Conservation (phyloP, 2,797 vertebrate genomes). For the Crossoptilon crossoptilon region DNA sequence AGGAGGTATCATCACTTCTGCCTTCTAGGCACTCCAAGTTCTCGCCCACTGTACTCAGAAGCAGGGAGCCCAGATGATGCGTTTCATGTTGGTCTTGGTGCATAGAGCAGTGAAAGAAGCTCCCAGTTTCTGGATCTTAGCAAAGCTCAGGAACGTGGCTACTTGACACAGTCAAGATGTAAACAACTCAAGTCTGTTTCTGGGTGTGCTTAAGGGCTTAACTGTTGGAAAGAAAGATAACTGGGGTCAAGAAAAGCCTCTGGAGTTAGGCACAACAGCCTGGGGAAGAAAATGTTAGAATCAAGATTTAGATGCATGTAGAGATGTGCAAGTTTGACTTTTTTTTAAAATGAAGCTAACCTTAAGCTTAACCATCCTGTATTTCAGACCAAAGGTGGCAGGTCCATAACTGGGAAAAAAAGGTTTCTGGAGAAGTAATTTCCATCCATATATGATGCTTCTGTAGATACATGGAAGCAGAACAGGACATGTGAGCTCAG, state of each 20-base stretch:
- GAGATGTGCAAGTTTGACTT: neutral
- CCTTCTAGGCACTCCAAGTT: neutral
- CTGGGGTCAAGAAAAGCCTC: neutral
- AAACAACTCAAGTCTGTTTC: neutral
- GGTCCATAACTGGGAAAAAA: neutral
- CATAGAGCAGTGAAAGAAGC: neutral
- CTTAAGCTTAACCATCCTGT: neutral
- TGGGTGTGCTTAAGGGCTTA: slow-evolving; percentile 1
- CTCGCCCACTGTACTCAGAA: neutral
- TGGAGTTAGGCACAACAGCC: slow-evolving; percentile 18
- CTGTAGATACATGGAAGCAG: neutral
- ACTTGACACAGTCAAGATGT: neutral
- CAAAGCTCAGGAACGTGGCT: neutral
- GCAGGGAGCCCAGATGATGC: neutral
- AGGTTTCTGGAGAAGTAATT: neutral
- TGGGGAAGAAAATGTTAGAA: neutral
- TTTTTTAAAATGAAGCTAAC: neutral
- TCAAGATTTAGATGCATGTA: neutral
- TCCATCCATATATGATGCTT: neutral
- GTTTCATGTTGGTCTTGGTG: neutral
- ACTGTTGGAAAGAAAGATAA: slow-evolving; percentile 23
- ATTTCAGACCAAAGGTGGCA: neutral
- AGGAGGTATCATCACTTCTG: neutral
- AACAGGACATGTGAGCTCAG: neutral
- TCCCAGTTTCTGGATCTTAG: neutral